A percentile compares a stretch with the other conserved stretches of the same genome.
phyloP scores from a whole-genome alignment of 2,888 invertebrate genomes.

The Monochamus alternatus region DNA sequence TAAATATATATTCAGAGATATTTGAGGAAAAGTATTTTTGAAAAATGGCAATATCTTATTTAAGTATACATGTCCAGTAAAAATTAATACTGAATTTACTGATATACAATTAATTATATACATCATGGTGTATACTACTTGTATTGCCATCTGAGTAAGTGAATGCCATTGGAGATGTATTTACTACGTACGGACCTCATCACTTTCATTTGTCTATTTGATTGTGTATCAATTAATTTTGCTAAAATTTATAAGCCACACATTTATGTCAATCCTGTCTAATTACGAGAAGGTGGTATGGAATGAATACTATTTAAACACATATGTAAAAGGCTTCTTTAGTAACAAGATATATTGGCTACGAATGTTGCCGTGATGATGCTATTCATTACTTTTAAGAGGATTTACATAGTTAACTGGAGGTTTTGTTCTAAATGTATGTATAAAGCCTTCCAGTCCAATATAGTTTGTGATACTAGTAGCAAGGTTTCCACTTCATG shows the following conservation, averaged over 20 bases:
- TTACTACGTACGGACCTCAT: constrained; percentile 17
- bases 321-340: constrained; percentile 43
- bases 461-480: neutral
- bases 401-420: constrained; percentile 27
- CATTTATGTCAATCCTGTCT: constrained; percentile 43
- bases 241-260: constrained; percentile 37
- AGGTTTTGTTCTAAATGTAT: constrained; percentile 14
- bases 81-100: no score
- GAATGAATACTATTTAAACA: constrained; percentile 47
- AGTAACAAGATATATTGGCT: constrained; percentile 45
- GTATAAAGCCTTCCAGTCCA: neutral
- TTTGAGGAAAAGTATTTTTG: no score
- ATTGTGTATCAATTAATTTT: constrained; percentile 54
- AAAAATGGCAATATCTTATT: no score
- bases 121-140: neutral
- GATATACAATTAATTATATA: neutral
- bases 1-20: no score
- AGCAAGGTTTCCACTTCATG: no score
- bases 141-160: constrained; percentile 51
- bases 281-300: constrained; percentile 47
- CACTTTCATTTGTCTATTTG: constrained; percentile 46
- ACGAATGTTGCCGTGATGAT: constrained; percentile 35
- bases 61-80: no score
- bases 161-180: constrained; percentile 40
- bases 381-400: constrained; percentile 39